Evolutionary conservation across 1,140 invertebrate species (phyloP).

Genomic region (Drosophila pallidifrons): DNA sequence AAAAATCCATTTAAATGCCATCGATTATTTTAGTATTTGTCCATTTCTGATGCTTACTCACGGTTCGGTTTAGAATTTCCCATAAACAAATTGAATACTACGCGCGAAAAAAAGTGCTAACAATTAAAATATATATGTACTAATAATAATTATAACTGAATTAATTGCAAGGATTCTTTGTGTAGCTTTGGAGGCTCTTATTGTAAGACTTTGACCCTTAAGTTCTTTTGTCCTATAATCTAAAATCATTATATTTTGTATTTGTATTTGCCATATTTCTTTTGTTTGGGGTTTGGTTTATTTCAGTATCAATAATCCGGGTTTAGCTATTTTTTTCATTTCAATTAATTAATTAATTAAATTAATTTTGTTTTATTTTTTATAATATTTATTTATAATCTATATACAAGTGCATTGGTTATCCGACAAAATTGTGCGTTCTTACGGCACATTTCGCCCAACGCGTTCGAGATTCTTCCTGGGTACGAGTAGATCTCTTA

Average conservation of each 20-base stretch:
- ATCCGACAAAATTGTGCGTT: constrained; percentile 71
- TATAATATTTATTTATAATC: constrained; percentile 67
- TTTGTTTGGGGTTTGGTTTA: not conserved
- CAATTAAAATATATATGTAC: constrained; percentile 20
- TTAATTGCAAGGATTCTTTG: constrained; percentile 23
- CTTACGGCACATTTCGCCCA: constrained; percentile 57
- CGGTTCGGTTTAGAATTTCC: constrained; percentile 32
- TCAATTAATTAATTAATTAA: constrained; percentile 51
- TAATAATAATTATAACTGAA: constrained; percentile 20
- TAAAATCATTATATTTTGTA: constrained; percentile 21
- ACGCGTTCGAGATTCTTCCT: constrained; percentile 79
- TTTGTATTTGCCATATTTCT: constrained; percentile 1
- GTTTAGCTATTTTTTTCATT: constrained; percentile 36
- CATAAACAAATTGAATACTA: constrained; percentile 30
- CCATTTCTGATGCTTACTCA: constrained; percentile 44
- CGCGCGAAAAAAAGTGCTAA: constrained; percentile 27
- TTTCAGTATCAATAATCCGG: constrained; percentile 13
- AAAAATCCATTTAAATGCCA: constrained; percentile 66
- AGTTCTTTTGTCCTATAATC: constrained; percentile 20
- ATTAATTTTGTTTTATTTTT: constrained; percentile 33
- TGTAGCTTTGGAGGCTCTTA: constrained; percentile 14
- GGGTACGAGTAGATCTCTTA: constrained; percentile 84
- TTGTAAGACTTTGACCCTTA: constrained; percentile 17
- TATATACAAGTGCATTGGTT: constrained; percentile 83
- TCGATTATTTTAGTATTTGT: constrained; percentile 57